Percentiles rank a stretch among this genome's conserved stretches.
Conservation (phyloP, 2,888 invertebrate genomes). For the Drosophila affinis region DNA sequence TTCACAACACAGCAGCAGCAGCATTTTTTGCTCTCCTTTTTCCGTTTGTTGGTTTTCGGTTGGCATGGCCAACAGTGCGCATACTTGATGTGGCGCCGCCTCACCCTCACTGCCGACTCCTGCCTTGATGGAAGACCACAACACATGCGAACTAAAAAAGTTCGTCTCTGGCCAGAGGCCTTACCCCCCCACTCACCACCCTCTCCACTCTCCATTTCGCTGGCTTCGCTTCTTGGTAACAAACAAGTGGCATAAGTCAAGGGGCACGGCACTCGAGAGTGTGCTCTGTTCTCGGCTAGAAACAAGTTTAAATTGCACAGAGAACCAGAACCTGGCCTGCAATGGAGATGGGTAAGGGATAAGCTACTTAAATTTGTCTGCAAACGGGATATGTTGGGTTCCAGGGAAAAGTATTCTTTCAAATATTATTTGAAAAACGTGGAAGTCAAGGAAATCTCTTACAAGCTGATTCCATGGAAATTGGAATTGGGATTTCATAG, state of each 20-base stretch:
- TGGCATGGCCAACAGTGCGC: slow-evolving; percentile 66
- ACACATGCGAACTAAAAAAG: slow-evolving; percentile 76
- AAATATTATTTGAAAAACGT: background rate
- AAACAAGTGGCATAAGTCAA: slow-evolving; percentile 77
- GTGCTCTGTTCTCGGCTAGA: slow-evolving; percentile 40
- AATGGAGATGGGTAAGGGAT: background rate
- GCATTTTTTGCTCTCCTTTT: slow-evolving; percentile 29
- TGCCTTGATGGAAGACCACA: slow-evolving; percentile 75
- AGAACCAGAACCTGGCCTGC: slow-evolving; percentile 4
- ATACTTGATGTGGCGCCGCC: slow-evolving; percentile 64
- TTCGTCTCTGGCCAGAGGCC: slow-evolving; percentile 37
- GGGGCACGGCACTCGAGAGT: slow-evolving; percentile 72
- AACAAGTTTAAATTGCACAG: slow-evolving; percentile 35
- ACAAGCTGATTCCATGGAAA: background rate
- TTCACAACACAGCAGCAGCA: slow-evolving; percentile 30
- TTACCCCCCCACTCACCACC: background rate
- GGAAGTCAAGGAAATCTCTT: background rate
- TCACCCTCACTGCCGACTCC: slow-evolving; percentile 8
- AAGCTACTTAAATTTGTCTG: slow-evolving; percentile 41
- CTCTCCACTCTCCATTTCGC: slow-evolving; percentile 5
- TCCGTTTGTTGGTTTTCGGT: slow-evolving; percentile 20
- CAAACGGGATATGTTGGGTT: slow-evolving; percentile 8
- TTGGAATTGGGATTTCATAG: background rate
- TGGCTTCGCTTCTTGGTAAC: slow-evolving; percentile 40
- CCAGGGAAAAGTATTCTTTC: background rate